phyloP scores from a whole-genome alignment of 2,888 invertebrate genomes.

The Byasa hedistus region DNA sequence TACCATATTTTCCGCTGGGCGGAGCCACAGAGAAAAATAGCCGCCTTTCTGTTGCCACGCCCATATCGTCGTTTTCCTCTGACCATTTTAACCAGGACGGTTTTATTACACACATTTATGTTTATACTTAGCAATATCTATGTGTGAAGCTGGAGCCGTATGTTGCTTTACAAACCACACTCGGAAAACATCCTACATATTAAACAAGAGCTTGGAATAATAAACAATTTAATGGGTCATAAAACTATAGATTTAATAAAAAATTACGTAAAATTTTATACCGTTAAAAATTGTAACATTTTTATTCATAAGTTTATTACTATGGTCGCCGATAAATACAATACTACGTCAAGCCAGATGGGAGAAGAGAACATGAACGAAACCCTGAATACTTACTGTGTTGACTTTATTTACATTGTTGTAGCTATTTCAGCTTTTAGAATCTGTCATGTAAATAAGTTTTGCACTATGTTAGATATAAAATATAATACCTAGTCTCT shows the following conservation, averaged over 20 bases:
- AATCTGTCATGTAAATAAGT: too few relatives aligned
- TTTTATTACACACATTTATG: constrained; percentile 48
- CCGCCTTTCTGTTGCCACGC: constrained; percentile 72
- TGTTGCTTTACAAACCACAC: neutral
- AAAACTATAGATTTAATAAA: neutral
- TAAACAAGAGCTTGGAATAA: neutral
- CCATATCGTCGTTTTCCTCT: constrained; percentile 51
- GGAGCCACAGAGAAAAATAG: constrained; percentile 70
- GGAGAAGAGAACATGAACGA: neutral
- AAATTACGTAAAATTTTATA: neutral
- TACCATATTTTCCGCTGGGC: constrained; percentile 66
- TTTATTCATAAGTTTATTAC: neutral
- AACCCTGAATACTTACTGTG: too few relatives aligned
- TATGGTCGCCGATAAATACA: neutral
- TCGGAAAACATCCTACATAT: neutral
- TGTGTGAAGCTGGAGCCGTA: constrained; percentile 1
- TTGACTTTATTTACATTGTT: too few relatives aligned
- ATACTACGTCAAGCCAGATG: neutral
- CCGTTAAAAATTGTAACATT: neutral
- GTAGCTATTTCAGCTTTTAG: too few relatives aligned
- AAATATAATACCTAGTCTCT: too few relatives aligned
- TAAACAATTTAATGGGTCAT: neutral
- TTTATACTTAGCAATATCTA: constrained; percentile 9
- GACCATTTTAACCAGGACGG: constrained; percentile 50
- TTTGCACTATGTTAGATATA: too few relatives aligned